phyloP scores from a whole-genome alignment of 2,113 vertebrate genomes.

The Notothenia rossii region DNA sequence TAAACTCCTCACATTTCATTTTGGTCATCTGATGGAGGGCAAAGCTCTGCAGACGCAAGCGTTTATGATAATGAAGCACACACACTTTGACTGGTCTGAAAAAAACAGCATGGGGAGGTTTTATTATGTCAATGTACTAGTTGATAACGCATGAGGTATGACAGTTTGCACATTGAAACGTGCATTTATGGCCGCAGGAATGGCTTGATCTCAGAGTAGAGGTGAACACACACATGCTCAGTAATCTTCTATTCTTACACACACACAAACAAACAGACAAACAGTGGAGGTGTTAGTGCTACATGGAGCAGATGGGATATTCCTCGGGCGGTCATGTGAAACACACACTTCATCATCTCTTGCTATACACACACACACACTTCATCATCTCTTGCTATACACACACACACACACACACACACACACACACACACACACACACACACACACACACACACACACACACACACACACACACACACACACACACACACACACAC shows the following conservation, averaged over 20 bases:
- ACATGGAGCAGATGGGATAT: slow-evolving; percentile 72
- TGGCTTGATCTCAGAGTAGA: slow-evolving; percentile 41
- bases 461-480: background rate
- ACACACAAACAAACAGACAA: slow-evolving; percentile 32
- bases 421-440: slow-evolving; percentile 1
- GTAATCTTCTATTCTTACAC: slow-evolving; percentile 35
- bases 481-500: background rate
- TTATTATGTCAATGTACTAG: slow-evolving; percentile 4
- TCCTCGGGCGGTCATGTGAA: slow-evolving; percentile 68
- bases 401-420: background rate
- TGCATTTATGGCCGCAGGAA: slow-evolving; percentile 50
- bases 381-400: too few species aligned
- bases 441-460: background rate
- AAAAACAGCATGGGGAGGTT: slow-evolving; percentile 25
- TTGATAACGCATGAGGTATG: slow-evolving; percentile 57
- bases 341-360: slow-evolving; percentile 54
- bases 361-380: background rate
- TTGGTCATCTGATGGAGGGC: slow-evolving; percentile 4
- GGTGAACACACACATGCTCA: slow-evolving; percentile 1
- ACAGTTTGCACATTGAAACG: slow-evolving; percentile 45
- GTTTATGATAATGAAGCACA: slow-evolving; percentile 27
- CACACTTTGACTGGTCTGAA: background rate
- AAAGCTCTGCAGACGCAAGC: slow-evolving; percentile 9
- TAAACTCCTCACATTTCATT: slow-evolving; percentile 8
- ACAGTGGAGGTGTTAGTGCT: slow-evolving; percentile 55